A percentile compares a stretch with the other conserved stretches of the same genome.
Conservation (phyloP, 2,888 invertebrate species). For the Hirtodrosophila alboralis region DNA sequence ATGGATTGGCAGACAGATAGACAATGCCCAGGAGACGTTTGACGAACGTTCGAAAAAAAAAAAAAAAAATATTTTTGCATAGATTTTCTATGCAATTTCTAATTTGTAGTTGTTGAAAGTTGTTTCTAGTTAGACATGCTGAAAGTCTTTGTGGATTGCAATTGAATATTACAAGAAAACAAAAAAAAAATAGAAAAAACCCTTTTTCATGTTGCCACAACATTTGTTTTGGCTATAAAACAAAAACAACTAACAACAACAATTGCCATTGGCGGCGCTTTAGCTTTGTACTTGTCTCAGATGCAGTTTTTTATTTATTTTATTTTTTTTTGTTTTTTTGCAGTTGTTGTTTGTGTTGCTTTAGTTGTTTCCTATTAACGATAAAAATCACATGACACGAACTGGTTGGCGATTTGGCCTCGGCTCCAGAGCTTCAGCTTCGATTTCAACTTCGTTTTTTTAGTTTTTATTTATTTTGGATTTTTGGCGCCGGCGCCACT, state of each 20-base stretch:
- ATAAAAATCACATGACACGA: constrained; percentile 79
- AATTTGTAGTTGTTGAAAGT: constrained; percentile 67
- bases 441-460: constrained; percentile 30
- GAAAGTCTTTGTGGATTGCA: constrained; percentile 49
- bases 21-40: not conserved
- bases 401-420: constrained; percentile 75
- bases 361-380: constrained; percentile 79
- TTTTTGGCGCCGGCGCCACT: constrained; percentile 76
- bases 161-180: constrained; percentile 60
- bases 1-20: not conserved
- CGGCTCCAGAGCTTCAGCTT: constrained; percentile 47
- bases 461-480: constrained; percentile 10
- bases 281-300: constrained; percentile 74
- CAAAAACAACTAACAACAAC: constrained; percentile 37
- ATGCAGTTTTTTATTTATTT: constrained; percentile 25
- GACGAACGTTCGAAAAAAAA: constrained; percentile 27
- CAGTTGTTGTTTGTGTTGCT: constrained; percentile 31
- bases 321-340: constrained; percentile 21
- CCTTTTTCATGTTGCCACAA: constrained; percentile 75
- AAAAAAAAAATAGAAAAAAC: too few species aligned
- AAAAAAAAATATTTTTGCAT: too few species aligned
- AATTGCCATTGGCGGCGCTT: constrained; percentile 69
- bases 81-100: constrained; percentile 35
- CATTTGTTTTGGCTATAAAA: constrained; percentile 60
- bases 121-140: constrained; percentile 23